phyloP scores from a whole-genome alignment of 2,113 vertebrate genomes.

The Protobothrops flavoviridis region DNA sequence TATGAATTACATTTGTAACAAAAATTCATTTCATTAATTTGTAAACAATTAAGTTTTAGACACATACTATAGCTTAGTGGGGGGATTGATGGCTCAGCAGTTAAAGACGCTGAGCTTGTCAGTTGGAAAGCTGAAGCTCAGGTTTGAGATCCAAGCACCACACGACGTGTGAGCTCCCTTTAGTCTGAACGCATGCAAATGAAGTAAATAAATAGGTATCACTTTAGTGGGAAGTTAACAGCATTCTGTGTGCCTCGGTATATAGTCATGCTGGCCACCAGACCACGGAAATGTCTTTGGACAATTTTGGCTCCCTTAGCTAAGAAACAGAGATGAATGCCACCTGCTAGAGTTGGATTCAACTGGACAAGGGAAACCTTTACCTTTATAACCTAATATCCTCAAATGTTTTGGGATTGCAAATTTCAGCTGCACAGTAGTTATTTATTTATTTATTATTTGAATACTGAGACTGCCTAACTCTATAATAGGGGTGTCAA shows the following conservation, averaged over 20 bases:
- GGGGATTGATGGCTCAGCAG: neutral
- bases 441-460: neutral
- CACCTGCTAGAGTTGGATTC: neutral
- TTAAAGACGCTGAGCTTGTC: neutral
- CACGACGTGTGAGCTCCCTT: neutral
- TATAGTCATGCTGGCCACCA: neutral
- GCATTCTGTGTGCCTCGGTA: neutral
- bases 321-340: neutral
- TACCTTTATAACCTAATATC: neutral
- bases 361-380: neutral
- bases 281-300: neutral
- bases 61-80: neutral
- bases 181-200: neutral
- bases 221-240: neutral
- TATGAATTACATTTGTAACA: neutral
- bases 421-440: neutral
- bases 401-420: neutral
- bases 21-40: neutral
- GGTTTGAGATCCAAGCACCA: neutral
- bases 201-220: neutral
- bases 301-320: neutral
- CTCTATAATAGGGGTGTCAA: neutral
- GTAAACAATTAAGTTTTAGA: neutral
- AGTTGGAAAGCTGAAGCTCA: neutral
- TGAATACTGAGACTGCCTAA: neutral